Percentiles rank a stretch among this genome's conserved stretches.
phyloP scores from a whole-genome alignment of 2,888 invertebrate species.

The Notocelia uddmanniana region DNA sequence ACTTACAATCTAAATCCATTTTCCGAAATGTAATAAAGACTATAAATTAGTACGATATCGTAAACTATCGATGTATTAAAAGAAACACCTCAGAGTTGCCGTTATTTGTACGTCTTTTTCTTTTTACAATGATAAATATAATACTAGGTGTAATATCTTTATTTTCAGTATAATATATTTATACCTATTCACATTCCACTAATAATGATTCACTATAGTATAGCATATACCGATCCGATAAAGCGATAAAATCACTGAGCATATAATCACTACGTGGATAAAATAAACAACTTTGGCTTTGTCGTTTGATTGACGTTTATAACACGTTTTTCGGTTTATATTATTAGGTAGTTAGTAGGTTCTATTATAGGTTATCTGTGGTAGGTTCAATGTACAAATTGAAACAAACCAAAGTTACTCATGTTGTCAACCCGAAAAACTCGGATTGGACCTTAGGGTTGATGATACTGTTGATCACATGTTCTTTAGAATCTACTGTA shows the following conservation, averaged over 20 bases:
- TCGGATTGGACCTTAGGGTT: background rate
- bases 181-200: no score
- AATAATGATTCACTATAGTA: no score
- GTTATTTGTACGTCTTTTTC: background rate
- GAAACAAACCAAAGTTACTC: background rate
- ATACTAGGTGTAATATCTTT: background rate
- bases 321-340: background rate
- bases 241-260: no score
- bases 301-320: background rate
- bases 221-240: no score
- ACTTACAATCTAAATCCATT: conserved; percentile 27
- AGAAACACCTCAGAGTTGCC: background rate
- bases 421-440: background rate
- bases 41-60: background rate
- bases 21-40: background rate
- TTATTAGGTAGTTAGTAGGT: no score
- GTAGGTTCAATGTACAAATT: background rate
- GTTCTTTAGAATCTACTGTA: background rate
- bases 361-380: no score
- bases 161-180: background rate
- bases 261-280: no score
- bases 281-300: no score
- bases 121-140: background rate
- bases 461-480: background rate
- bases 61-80: background rate